These are phyloP conservation scores for Hirtodrosophila cameraria DNA, from an alignment of 2,888 invertebrate species.

Conservation along the genomic window DNA sequence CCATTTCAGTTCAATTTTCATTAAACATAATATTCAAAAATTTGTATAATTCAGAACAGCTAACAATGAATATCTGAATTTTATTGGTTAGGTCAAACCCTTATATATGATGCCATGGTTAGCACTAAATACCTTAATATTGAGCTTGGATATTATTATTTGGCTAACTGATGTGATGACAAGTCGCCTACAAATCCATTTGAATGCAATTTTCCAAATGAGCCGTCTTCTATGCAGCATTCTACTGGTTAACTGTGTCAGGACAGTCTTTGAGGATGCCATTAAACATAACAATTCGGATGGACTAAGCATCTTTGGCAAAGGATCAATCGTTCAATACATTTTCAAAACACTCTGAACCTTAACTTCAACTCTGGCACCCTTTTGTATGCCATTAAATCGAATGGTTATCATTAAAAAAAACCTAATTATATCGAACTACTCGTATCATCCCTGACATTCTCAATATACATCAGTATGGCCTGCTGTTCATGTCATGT, in stretches of 20 bases:
- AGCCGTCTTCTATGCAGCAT: conserved; percentile 11
- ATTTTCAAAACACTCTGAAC: neutral
- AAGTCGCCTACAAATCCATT: neutral
- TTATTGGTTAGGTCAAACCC: conserved; percentile 27
- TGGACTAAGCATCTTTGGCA: conserved; percentile 14
- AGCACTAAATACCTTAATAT: conserved; percentile 1
- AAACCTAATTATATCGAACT: conserved; percentile 54
- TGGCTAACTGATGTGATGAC: conserved; percentile 22
- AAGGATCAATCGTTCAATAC: neutral
- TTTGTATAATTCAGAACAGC: no score
- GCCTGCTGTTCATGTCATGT: neutral
- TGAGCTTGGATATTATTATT: conserved; percentile 16
- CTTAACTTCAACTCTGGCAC: neutral
- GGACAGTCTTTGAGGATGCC: conserved; percentile 30
- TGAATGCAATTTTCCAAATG: conserved; percentile 10
- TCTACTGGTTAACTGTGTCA: conserved; percentile 38
- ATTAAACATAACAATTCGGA: conserved; percentile 3
- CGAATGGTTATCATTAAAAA: conserved; percentile 65
- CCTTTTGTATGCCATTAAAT: conserved; percentile 39
- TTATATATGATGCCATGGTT: conserved; percentile 46
- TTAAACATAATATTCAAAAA: no score
- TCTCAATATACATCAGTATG: neutral
- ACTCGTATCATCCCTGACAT: neutral
- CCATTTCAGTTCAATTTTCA: no score
- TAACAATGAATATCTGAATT: neutral